Evolutionary conservation across 2,888 invertebrate species (phyloP).

Genomic region (Athalia cordata): DNA sequence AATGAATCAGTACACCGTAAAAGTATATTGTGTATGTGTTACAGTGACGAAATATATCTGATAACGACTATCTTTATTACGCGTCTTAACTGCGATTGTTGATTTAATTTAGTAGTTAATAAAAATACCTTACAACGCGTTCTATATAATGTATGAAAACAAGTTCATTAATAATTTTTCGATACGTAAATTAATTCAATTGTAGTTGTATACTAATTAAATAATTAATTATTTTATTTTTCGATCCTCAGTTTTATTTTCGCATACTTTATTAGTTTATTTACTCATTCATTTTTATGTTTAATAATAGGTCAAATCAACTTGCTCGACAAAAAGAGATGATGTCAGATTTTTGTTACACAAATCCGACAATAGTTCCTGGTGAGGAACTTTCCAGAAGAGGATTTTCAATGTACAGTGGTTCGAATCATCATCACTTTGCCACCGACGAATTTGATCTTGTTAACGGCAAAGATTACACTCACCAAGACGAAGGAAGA

Average conservation of each 20-base stretch:
- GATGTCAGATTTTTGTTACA: constrained; percentile 73
- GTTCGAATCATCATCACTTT: constrained; percentile 71
- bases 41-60: neutral
- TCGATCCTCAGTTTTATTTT: too few relatives aligned
- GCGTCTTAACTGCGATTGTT: neutral
- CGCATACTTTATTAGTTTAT: too few relatives aligned
- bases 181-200: too few relatives aligned
- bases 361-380: constrained; percentile 76
- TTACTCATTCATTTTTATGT: neutral
- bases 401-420: constrained; percentile 78
- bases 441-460: constrained; percentile 55
- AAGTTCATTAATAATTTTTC: too few relatives aligned
- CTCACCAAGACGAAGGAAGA: constrained; percentile 48
- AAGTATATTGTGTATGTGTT: neutral
- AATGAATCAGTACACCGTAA: neutral
- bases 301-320: constrained; percentile 62
- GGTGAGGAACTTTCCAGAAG: constrained; percentile 77
- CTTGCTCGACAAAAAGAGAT: constrained; percentile 63
- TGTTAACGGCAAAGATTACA: constrained; percentile 55
- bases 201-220: too few relatives aligned
- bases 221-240: too few relatives aligned
- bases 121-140: neutral
- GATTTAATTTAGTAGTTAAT: neutral
- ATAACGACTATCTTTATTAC: constrained; percentile 11
- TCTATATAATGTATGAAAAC: too few relatives aligned